A percentile compares a stretch with the other conserved stretches of the same genome.
Conservation (phyloP, 2,888 invertebrate species). For the Scrobipalpa atriplicella region DNA sequence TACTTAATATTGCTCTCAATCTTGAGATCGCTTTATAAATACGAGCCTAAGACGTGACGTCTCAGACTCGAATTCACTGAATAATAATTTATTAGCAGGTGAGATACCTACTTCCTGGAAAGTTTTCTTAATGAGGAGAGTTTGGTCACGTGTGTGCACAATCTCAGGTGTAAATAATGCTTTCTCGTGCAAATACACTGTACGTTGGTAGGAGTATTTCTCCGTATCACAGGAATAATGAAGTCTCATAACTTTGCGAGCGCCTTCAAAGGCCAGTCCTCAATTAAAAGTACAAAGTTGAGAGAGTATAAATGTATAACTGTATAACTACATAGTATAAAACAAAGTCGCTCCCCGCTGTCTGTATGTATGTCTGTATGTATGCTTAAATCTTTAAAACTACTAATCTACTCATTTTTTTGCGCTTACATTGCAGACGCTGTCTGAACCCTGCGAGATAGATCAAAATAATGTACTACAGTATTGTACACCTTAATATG, state of each 20-base stretch:
- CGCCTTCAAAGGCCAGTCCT: constrained; percentile 20
- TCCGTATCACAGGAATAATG: constrained; percentile 1
- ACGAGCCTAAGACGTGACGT: too few species aligned
- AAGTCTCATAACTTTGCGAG: neutral
- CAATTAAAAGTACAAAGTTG: constrained; percentile 30
- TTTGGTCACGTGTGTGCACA: neutral
- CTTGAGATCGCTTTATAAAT: too few species aligned
- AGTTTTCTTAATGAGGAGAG: constrained; percentile 10
- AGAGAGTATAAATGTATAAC: constrained; percentile 27
- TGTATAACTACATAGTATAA: too few species aligned
- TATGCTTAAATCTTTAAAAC: too few species aligned
- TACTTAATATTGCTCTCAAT: too few species aligned
- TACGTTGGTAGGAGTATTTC: constrained; percentile 1
- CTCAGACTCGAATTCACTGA: neutral
- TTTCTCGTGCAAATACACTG: neutral
- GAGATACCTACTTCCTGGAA: constrained; percentile 2
- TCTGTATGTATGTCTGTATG: neutral
- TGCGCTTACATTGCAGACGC: too few species aligned
- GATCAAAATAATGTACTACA: too few species aligned
- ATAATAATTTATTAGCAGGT: neutral
- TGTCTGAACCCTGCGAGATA: too few species aligned
- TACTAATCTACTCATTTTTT: too few species aligned
- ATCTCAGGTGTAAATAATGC: constrained; percentile 6
- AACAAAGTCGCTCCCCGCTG: neutral
- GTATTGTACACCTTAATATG: too few species aligned